Percentiles rank a stretch among this genome's conserved stretches.
Evolutionary conservation across 2,113 vertebrate species (phyloP).

Genomic region (Psittacus erithacus): DNA sequence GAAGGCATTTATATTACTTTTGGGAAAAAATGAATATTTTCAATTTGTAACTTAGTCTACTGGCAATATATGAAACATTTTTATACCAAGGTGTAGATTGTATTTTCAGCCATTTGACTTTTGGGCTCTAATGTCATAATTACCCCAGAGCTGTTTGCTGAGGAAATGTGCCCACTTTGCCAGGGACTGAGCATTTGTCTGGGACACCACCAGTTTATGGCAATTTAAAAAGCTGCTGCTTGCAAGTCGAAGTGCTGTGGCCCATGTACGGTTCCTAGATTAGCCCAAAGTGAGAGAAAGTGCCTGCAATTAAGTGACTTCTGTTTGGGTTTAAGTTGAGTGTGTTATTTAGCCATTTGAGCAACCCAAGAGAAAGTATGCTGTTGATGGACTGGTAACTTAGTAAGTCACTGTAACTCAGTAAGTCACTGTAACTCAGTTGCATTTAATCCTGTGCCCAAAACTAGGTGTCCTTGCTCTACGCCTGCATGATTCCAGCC

Average conservation of each 20-base stretch:
- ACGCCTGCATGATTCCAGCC: not conserved
- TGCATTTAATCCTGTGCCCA: not conserved
- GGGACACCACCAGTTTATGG: not conserved
- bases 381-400: not conserved
- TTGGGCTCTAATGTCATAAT: not conserved
- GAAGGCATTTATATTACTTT: not conserved
- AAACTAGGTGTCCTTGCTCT: not conserved
- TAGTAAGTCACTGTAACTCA: not conserved
- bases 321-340: not conserved
- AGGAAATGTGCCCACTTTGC: not conserved
- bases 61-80: not conserved
- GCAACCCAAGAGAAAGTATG: not conserved
- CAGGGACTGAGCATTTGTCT: not conserved
- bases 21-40: not conserved
- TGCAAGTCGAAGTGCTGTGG: not conserved
- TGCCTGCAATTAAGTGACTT: not conserved
- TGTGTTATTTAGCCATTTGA: not conserved
- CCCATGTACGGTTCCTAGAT: not conserved
- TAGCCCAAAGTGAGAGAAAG: not conserved
- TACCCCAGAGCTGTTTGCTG: not conserved
- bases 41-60: not conserved
- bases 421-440: not conserved
- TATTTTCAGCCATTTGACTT: not conserved
- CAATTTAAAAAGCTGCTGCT: not conserved
- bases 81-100: not conserved